These are phyloP conservation scores for Lepidurus apus DNA, from an alignment of 1,140 invertebrate species.

Conservation along the genomic window DNA sequence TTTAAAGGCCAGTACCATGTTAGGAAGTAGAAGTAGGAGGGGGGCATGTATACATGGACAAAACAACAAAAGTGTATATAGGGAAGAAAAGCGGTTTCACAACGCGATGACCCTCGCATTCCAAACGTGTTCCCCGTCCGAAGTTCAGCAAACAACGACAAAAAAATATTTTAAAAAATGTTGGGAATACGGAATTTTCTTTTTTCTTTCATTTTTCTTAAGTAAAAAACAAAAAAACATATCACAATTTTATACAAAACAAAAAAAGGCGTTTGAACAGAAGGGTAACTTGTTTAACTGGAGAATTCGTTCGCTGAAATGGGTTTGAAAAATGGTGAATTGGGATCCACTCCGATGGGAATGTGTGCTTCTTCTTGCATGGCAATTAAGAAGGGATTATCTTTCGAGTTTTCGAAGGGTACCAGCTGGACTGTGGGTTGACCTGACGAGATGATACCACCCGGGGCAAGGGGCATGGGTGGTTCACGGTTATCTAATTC, in stretches of 20 bases:
- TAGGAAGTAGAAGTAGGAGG: background rate
- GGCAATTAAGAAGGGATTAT: conserved; percentile 23
- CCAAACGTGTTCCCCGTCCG: background rate
- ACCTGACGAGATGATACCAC: conserved; percentile 18
- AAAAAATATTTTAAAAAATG: background rate
- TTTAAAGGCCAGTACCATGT: background rate
- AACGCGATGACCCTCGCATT: background rate
- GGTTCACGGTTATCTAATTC: conserved; percentile 24
- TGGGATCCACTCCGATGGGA: background rate
- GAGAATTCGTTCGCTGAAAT: conserved; percentile 3
- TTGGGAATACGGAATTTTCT: background rate
- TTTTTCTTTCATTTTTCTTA: background rate
- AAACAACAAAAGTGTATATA: background rate
- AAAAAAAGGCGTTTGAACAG: background rate
- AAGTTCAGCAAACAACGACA: background rate
- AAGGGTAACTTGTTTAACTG: background rate
- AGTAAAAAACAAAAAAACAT: background rate
- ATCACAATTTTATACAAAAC: conserved; percentile 1
- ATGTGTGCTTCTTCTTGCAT: conserved; percentile 26
- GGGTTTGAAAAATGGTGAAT: conserved; percentile 9
- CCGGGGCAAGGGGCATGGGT: background rate
- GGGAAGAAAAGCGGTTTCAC: background rate
- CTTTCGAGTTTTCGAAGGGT: conserved; percentile 27
- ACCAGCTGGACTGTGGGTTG: background rate
- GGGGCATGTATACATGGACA: background rate